Conservation (phyloP, 1,140 invertebrate genomes). For the Gyrodactylus bullatarudis region DNA sequence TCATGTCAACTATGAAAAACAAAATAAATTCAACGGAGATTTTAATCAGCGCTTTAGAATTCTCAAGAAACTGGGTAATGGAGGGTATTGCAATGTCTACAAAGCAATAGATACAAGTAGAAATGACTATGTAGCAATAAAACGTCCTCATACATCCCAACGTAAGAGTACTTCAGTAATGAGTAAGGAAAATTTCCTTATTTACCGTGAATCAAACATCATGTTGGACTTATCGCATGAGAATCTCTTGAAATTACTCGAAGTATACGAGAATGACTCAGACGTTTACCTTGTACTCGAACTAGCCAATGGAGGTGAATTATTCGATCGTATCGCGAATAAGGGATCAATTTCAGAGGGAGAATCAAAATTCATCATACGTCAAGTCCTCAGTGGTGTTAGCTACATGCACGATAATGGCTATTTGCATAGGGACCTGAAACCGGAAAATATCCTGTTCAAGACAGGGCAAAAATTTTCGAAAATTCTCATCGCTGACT, state of each 20-base stretch:
- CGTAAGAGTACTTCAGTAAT: neutral
- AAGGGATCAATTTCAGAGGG: neutral
- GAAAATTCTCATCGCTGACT: neutral
- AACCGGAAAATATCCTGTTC: slow-evolving; percentile 5
- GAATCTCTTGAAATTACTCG: neutral
- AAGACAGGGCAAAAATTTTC: neutral
- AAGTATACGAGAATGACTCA: neutral
- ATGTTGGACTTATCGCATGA: neutral
- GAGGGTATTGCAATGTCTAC: slow-evolving; percentile 2
- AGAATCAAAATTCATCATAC: neutral
- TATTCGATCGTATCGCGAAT: neutral
- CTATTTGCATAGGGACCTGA: slow-evolving; percentile 1
- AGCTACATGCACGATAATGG: neutral
- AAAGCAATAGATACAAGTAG: neutral
- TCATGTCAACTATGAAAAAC: too few species aligned
- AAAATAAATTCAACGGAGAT: neutral
- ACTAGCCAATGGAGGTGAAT: neutral
- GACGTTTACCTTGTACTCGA: neutral
- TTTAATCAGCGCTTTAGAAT: neutral
- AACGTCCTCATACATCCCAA: neutral
- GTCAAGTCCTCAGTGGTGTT: neutral
- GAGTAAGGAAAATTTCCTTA: neutral
- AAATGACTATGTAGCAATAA: neutral
- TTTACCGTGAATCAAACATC: neutral
- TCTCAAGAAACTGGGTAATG: neutral